Evolutionary conservation across 2,888 invertebrate species (phyloP).

Genomic region (Netelia inedita): DNA sequence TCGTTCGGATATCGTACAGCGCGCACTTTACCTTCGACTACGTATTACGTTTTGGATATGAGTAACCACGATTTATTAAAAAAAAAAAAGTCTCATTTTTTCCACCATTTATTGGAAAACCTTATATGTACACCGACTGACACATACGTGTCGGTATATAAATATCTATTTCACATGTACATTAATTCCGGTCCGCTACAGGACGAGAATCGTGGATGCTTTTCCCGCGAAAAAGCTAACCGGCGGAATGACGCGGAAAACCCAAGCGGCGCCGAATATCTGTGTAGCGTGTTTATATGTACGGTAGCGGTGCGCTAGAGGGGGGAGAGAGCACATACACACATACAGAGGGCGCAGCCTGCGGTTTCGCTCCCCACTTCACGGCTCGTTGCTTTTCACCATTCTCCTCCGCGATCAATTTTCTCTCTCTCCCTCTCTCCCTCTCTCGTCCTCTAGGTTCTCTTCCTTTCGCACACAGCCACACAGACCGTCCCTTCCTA

Average conservation of each 20-base stretch:
- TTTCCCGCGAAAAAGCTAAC: constrained; percentile 38
- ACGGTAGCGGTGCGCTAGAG: neutral
- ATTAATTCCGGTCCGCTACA: neutral
- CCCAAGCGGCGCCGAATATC: constrained; percentile 24
- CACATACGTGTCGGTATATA: too few relatives aligned
- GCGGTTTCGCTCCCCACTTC: constrained; percentile 62
- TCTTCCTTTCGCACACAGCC: neutral
- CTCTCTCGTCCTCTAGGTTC: constrained; percentile 6
- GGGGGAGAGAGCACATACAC: neutral
- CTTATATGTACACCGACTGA: too few relatives aligned
- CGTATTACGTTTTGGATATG: too few relatives aligned
- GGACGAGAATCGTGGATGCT: constrained; percentile 5
- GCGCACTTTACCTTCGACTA: too few relatives aligned
- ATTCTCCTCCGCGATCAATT: constrained; percentile 52
- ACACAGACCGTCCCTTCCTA: too few relatives aligned
- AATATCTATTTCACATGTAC: neutral
- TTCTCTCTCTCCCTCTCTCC: constrained; percentile 13
- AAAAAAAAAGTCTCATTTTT: too few relatives aligned
- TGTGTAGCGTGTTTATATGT: constrained; percentile 13
- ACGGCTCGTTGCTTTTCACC: constrained; percentile 61
- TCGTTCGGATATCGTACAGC: constrained; percentile 31
- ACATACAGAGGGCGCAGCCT: constrained; percentile 17
- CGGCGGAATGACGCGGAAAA: constrained; percentile 43
- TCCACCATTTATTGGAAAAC: too few relatives aligned
- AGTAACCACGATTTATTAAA: too few relatives aligned